These are phyloP conservation scores for Rhincodon typus DNA, from an alignment of 2,797 vertebrate species.

Conservation along the genomic window DNA sequence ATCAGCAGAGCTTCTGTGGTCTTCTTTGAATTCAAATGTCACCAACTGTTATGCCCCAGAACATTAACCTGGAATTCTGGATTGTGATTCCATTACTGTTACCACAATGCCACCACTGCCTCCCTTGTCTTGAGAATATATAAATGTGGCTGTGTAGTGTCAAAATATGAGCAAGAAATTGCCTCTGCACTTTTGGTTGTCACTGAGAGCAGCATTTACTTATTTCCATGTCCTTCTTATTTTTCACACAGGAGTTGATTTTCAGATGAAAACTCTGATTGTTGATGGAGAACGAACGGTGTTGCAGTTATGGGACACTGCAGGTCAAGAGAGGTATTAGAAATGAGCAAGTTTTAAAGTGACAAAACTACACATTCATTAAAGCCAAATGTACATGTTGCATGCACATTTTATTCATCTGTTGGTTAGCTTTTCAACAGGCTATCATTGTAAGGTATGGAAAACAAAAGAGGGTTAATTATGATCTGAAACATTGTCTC, in stretches of 20 bases:
- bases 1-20: background rate
- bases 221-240: slow-evolving; percentile 19
- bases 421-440: background rate
- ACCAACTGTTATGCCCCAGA: too few species aligned
- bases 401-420: background rate
- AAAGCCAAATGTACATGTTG: background rate
- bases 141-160: background rate
- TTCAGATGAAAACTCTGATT: slow-evolving; percentile 88
- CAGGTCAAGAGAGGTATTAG: slow-evolving; percentile 83
- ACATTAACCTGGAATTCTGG: too few species aligned
- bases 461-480: background rate
- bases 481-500: background rate
- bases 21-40: too few species aligned
- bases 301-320: slow-evolving; percentile 89
- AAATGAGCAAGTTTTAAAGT: background rate
- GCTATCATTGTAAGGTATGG: background rate
- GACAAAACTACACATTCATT: background rate
- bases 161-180: background rate
- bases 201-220: background rate
- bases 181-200: background rate
- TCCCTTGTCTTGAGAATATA: too few species aligned
- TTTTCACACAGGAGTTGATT: slow-evolving; percentile 77
- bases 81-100: too few species aligned
- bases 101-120: too few species aligned
- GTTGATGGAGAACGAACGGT: slow-evolving; percentile 83